These are phyloP conservation scores for Botia almorhae DNA, from an alignment of 2,797 vertebrate genomes.

Conservation along the genomic window DNA sequence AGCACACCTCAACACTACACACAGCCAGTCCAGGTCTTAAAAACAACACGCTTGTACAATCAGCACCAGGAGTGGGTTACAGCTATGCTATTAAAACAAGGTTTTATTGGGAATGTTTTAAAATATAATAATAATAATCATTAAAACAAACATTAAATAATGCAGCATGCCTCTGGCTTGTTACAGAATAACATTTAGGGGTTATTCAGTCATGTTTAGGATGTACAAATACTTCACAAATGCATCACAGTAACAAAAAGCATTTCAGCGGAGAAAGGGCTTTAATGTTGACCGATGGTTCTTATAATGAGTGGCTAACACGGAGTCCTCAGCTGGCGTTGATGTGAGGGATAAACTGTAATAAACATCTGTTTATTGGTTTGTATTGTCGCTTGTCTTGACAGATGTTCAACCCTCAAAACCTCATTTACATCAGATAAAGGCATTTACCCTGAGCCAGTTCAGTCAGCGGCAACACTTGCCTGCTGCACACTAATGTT, in stretches of 20 bases:
- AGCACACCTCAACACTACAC: slow-evolving; percentile 50
- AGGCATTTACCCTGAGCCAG: not conserved
- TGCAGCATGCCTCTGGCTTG: not conserved
- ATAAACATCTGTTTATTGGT: too few species aligned
- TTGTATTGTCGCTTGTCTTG: not conserved
- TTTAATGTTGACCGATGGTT: not conserved
- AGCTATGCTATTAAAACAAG: slow-evolving; percentile 33
- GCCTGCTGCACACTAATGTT: not conserved
- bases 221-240: slow-evolving; percentile 32
- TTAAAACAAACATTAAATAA: not conserved
- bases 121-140: slow-evolving; percentile 37
- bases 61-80: not conserved
- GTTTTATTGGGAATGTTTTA: slow-evolving; percentile 67
- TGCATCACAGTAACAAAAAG: not conserved
- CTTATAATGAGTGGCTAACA: not conserved
- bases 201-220: slow-evolving; percentile 4
- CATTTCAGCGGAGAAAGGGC: not conserved
- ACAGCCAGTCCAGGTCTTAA: slow-evolving; percentile 11
- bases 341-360: not conserved
- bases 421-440: not conserved
- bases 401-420: not conserved
- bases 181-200: not conserved
- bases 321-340: not conserved
- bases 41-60: not conserved
- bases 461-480: not conserved